Evolutionary conservation across 2,888 invertebrate species (phyloP).

Genomic region (Caenorhabditis drosophilae): DNA sequence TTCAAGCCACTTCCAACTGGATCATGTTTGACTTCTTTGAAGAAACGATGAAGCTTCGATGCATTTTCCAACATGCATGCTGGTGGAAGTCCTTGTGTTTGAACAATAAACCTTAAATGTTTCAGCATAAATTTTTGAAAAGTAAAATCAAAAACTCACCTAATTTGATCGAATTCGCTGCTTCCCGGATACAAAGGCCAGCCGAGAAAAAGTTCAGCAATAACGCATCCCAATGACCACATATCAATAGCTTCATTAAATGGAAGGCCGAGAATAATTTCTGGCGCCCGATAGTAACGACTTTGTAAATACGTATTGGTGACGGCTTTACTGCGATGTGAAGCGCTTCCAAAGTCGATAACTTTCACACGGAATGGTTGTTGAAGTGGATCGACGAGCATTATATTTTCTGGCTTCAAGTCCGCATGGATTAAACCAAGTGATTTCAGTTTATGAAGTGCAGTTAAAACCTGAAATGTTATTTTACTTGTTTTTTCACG

Average conservation of each 20-base stretch:
- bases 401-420: constrained; percentile 99
- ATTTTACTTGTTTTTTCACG: no score
- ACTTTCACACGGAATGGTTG: constrained; percentile 97
- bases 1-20: constrained; percentile 21
- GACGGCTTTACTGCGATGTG: constrained; percentile 98
- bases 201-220: constrained; percentile 96
- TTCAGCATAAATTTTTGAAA: background rate
- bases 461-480: constrained; percentile 79
- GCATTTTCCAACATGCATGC: constrained; percentile 96
- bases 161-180: constrained; percentile 88
- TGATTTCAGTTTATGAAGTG: constrained; percentile 83
- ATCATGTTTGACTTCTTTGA: constrained; percentile 71
- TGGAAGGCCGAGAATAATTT: constrained; percentile 93
- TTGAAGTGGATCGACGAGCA: constrained; percentile 96
- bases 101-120: constrained; percentile 77
- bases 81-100: constrained; percentile 94
- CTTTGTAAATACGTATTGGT: constrained; percentile 99
- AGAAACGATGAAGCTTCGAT: constrained; percentile 97
- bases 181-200: constrained; percentile 99
- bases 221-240: constrained; percentile 99
- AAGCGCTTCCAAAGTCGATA: constrained; percentile 99
- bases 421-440: constrained; percentile 99
- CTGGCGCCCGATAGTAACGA: constrained; percentile 95
- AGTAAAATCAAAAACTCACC: constrained; percentile 20
- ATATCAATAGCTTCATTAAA: constrained; percentile 99